These are phyloP conservation scores for Sander lucioperca DNA, from an alignment of 2,113 vertebrate genomes.

Conservation along the genomic window DNA sequence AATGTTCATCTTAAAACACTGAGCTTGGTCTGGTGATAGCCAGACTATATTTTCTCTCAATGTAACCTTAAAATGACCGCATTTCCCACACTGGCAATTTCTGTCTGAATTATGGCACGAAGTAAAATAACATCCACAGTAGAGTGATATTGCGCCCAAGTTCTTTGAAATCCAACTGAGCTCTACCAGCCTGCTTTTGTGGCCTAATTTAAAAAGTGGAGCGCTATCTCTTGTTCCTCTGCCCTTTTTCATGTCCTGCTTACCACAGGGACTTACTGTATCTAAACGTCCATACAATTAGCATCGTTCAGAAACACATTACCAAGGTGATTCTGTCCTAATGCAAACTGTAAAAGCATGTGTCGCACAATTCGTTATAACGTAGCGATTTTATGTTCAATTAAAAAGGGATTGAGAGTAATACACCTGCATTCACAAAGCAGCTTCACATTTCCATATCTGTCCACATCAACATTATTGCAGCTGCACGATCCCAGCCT, in stretches of 20 bases:
- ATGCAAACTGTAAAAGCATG: slow-evolving; percentile 20
- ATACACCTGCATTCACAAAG: slow-evolving; percentile 37
- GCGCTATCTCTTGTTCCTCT: slow-evolving; percentile 44
- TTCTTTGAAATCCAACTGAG: slow-evolving; percentile 48
- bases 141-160: slow-evolving; percentile 12
- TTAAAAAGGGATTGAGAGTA: slow-evolving; percentile 38
- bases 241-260: slow-evolving; percentile 52
- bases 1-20: too few species aligned
- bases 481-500: slow-evolving; percentile 53
- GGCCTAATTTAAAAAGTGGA: slow-evolving; percentile 71
- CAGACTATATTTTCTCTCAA: slow-evolving; percentile 19
- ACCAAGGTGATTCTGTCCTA: slow-evolving; percentile 1
- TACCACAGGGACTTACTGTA: slow-evolving; percentile 37
- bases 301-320: slow-evolving; percentile 44
- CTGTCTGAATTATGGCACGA: slow-evolving; percentile 34
- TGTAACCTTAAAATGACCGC: slow-evolving; percentile 61
- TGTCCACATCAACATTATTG: slow-evolving; percentile 32
- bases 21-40: too few species aligned
- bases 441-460: slow-evolving; percentile 34
- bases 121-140: slow-evolving; percentile 31
- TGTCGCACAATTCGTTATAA: slow-evolving; percentile 31
- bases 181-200: slow-evolving; percentile 56
- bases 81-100: slow-evolving; percentile 36
- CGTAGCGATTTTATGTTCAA: slow-evolving; percentile 22
- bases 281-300: slow-evolving; percentile 52